Conservation (phyloP, 2,797 vertebrate species). For the Rhynchonycteris naso region DNA sequence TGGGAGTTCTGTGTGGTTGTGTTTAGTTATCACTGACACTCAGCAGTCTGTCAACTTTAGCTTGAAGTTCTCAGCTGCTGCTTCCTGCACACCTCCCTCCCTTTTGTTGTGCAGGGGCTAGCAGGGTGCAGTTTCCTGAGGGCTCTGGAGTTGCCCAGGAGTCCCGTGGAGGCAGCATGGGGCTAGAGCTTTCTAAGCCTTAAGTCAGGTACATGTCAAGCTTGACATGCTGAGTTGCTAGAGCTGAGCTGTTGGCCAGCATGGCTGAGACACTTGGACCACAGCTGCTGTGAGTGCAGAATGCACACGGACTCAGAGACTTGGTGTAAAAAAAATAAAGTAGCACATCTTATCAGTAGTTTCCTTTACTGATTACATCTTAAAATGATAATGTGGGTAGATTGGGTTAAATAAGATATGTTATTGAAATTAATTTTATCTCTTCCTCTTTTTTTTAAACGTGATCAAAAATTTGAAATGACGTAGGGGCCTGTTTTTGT, state of each 20-base stretch:
- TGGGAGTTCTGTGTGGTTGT: no score
- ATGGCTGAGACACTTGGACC: neutral
- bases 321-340: neutral
- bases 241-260: neutral
- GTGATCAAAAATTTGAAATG: neutral
- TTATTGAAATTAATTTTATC: neutral
- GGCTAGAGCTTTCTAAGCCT: neutral
- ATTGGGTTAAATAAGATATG: neutral
- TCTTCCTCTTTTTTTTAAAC: neutral
- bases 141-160: neutral
- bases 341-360: rapidly evolving
- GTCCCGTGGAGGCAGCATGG: neutral
- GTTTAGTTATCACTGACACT: neutral
- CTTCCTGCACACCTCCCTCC: neutral
- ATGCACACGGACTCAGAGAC: rapidly evolving
- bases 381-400: neutral
- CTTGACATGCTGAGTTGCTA: neutral
- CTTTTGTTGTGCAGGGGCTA: neutral
- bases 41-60: neutral
- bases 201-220: neutral
- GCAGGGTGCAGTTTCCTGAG: neutral
- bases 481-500: neutral
- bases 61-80: neutral
- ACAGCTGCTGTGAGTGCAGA: no score
- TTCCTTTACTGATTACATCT: neutral